These are phyloP conservation scores for Mastomys coucha DNA, from an alignment of 2,113 vertebrate species.

Conservation along the genomic window DNA sequence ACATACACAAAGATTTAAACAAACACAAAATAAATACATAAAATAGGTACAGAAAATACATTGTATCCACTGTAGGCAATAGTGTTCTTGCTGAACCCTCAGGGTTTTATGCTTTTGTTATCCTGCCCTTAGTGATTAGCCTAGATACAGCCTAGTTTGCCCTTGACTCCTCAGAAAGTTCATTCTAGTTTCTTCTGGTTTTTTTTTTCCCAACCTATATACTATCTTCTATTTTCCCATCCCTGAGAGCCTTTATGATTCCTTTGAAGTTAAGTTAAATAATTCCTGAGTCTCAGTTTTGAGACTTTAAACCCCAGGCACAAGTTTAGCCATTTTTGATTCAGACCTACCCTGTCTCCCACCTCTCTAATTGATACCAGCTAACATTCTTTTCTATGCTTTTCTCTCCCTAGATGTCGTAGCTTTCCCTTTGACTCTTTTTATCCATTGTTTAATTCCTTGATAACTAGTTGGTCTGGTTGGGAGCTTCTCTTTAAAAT, in stretches of 20 bases:
- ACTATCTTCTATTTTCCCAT: not conserved
- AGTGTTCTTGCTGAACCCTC: not conserved
- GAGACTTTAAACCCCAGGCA: not conserved
- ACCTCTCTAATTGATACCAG: not conserved
- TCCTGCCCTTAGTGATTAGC: not conserved
- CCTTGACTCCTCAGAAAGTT: constrained; percentile 14
- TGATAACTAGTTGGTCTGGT: not conserved
- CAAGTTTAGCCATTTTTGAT: constrained; percentile 28
- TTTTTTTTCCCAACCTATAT: not conserved
- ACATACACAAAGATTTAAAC: not conserved
- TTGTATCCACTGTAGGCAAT: not conserved
- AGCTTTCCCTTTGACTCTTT: not conserved
- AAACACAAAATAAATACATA: not conserved
- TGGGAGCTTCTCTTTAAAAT: constrained; percentile 1
- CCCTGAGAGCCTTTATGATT: not conserved
- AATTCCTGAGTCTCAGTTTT: not conserved
- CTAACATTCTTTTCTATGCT: not conserved
- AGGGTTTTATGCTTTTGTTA: constrained; percentile 2
- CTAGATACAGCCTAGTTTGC: not conserved
- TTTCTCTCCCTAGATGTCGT: not conserved
- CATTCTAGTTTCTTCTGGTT: constrained; percentile 35
- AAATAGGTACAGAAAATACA: not conserved
- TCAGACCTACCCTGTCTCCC: not conserved
- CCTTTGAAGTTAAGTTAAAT: not conserved
- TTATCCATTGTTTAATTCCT: not conserved